phyloP scores from a whole-genome alignment of 2,888 invertebrate species.

The Drosophila dives region DNA sequence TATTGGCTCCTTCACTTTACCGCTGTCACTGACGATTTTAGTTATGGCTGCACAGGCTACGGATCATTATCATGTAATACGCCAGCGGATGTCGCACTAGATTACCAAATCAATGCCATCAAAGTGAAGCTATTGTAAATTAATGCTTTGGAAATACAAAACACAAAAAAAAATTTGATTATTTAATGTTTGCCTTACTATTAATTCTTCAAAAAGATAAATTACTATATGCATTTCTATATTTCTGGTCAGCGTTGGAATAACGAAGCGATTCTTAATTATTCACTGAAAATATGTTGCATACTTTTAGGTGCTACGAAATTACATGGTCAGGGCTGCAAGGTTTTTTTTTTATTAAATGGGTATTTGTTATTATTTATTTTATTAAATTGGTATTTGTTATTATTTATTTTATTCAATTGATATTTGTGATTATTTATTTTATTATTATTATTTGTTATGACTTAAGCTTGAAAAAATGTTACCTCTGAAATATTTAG shows the following conservation, averaged over 20 bases:
- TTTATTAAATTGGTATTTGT: background rate
- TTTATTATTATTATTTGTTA: too few relatives aligned
- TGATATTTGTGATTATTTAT: too few relatives aligned
- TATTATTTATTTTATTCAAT: background rate
- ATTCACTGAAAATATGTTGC: background rate
- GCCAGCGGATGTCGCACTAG: background rate
- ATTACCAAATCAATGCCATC: background rate
- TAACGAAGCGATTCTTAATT: accelerated
- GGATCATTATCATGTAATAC: slow-evolving; percentile 26
- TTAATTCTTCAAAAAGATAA: background rate
- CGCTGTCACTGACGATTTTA: slow-evolving; percentile 51
- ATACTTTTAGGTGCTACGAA: background rate
- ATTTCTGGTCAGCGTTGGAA: background rate
- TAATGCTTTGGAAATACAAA: too few relatives aligned
- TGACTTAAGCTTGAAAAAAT: background rate
- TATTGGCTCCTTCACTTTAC: slow-evolving; percentile 54
- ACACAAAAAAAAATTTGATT: too few relatives aligned
- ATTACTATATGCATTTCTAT: background rate
- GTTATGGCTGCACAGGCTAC: slow-evolving; percentile 28
- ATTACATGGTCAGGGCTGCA: background rate
- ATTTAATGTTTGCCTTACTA: background rate
- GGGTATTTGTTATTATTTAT: too few relatives aligned
- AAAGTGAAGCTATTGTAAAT: background rate
- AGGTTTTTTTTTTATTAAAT: background rate
- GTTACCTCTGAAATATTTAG: background rate